Base-by-base conservation (phyloP, 2,113 vertebrate genomes). In the Anhinga rufa region DNA sequence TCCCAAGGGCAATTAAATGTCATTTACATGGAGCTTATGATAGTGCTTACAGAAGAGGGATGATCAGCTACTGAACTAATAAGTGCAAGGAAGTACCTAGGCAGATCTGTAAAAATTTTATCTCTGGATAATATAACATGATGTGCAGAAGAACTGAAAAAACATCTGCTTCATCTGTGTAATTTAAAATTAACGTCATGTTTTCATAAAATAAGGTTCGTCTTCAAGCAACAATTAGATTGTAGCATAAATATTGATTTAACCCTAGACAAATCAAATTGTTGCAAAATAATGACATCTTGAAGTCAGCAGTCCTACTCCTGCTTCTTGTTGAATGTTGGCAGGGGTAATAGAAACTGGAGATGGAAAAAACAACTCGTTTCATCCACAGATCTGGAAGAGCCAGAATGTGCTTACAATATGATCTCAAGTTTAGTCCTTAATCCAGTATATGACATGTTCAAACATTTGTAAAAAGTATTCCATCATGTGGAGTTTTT, bases 241-340 rank as follows among this genome's bases (percentile, higher is more conserved):
- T 88, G 72, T 42, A 75, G 74, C 3, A 4, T 55, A 78, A 82
- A 78, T 81, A 96, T n/a, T 78, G 84, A 61, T 85, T 91, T 95
- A 92, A 49, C 29, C 38, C 44, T 38, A 38, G 78, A 76, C 78
- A 92, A 88, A 96, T 87, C 64, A 36, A 82, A 90, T 94, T 91
- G 80, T 52, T 94, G 55, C 90, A 95, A 88, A 96, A 80, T 89
- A 90, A 94, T 74, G 68, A 69, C 46, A 51, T 84, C 82, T 79
- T 31, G 7, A 84, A 92, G 42, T 64, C 71, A 42, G 54, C 79
- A 88, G 84, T 40, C 62, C 66, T 38, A 20, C 40, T 95, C 7
- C 92, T 95, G 72, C 86, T 91, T 91, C 75, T 80, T 2, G 6
- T 55, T 91, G 68, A 65, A 58, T 38, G n/a, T 75, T 95, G 90